Evolutionary conservation across 2,888 invertebrate species (phyloP), one percentile per base, ranked within the genome.

Genomic region (Drymonia ruficornis): DNA sequence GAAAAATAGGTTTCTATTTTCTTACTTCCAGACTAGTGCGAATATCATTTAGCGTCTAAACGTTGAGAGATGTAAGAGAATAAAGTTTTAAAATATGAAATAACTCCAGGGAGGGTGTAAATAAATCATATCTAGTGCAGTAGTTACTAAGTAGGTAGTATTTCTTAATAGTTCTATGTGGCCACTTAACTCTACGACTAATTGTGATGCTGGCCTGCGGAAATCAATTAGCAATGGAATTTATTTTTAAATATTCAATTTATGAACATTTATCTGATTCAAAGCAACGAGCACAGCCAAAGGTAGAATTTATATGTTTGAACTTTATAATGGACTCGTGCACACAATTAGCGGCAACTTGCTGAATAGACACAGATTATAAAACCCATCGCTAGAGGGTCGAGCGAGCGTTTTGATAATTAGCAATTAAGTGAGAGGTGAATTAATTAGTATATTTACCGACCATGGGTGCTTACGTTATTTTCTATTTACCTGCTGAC

Each of bases 321-420:
- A 70, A 64, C 60, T 55, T 67, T 67, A 60, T 66, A 67, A 62
- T 67, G 56, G 67, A 70, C 64, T 61, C 69, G 70, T 66, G 67
- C 61, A 69, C 72, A 64, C 72, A 73, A 78, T 78, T 80, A 80
- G 71, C 67, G 70, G 59, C 61, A 63, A 76, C 63, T 70, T 67
- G 66, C 68, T 68, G 68, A 71, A 70, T 62, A 61, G 58, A 67
- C 68, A 70, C 66, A 64, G 72, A 72, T 76, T 72, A 74, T 67
- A 61, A 66, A 64, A 64, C 55, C 54, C 55, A 59, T 64, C 59
- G 57, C 43, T 52, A 34, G 47, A 59, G 50, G 56, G 56, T 55
- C 53, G 34, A 34, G 31, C 46, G 23, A 19, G 16, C 18, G n/a
- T 23, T 47, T 47, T 13, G 28, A 28, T 42, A 45, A 40, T 45